Percentiles rank a stretch among this genome's conserved stretches.
Conservation (phyloP, 2,113 vertebrate genomes). For the Chiloscyllium plagiosum region DNA sequence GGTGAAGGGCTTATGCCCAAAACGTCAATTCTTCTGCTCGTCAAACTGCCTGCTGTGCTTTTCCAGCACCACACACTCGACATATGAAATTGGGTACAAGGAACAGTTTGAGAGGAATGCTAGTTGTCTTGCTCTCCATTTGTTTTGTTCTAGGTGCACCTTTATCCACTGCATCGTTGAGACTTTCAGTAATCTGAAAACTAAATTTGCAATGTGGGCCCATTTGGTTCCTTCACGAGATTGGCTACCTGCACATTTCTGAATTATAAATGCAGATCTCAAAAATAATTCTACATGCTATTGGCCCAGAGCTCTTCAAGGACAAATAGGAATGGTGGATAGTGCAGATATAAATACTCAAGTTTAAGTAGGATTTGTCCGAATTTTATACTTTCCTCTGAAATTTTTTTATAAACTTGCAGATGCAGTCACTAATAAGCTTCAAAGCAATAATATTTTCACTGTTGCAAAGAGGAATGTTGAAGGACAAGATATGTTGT, state of each 20-base stretch:
- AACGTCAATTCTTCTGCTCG: too few relatives aligned
- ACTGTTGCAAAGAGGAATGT: slow-evolving; percentile 90
- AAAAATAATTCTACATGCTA: neutral
- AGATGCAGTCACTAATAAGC: slow-evolving; percentile 80
- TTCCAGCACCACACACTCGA: too few relatives aligned
- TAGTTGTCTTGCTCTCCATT: neutral
- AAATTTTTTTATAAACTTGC: neutral
- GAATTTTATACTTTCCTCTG: neutral
- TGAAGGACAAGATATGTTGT: slow-evolving; percentile 96
- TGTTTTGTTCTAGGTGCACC: neutral
- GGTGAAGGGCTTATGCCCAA: too few relatives aligned
- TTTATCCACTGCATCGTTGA: neutral
- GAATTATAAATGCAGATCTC: neutral
- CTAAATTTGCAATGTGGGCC: neutral
- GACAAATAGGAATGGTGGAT: neutral
- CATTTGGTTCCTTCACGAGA: neutral
- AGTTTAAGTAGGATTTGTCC: neutral
- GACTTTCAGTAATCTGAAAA: neutral
- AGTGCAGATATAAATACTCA: neutral
- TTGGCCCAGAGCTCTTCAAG: neutral
- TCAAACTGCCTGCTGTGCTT: too few relatives aligned
- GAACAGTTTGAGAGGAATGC: neutral
- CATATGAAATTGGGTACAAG: neutral
- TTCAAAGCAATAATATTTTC: slow-evolving; percentile 90
- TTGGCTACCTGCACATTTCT: neutral